These are phyloP conservation scores for Troilus luridus DNA, from an alignment of 2,888 invertebrate species.

Conservation along the genomic window DNA sequence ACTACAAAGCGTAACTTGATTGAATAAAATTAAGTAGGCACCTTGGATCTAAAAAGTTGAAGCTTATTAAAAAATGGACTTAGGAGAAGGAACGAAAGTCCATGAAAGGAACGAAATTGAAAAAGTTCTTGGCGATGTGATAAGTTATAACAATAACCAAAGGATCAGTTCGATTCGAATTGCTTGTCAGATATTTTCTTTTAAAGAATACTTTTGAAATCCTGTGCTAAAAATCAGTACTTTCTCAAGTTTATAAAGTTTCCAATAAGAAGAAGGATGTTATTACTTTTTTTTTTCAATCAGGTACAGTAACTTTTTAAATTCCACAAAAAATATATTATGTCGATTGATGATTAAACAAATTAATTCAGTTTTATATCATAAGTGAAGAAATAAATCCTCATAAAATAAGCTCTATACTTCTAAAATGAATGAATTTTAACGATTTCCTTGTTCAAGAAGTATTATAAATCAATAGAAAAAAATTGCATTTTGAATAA, in stretches of 20 bases:
- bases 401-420: too few species aligned
- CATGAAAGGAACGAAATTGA: conserved; percentile 27
- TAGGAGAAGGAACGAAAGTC: background rate
- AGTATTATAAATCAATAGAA: too few species aligned
- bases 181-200: conserved; percentile 4
- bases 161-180: conserved; percentile 29
- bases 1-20: background rate
- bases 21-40: conserved; percentile 11
- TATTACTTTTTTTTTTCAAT: background rate
- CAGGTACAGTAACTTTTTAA: too few species aligned
- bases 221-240: background rate
- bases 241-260: background rate
- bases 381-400: too few species aligned
- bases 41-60: background rate
- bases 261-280: background rate
- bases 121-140: conserved; percentile 14
- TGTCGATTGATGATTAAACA: too few species aligned
- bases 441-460: too few species aligned
- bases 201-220: background rate
- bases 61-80: conserved; percentile 31
- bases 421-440: too few species aligned
- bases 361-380: too few species aligned
- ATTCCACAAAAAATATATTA: too few species aligned
- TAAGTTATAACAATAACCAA: conserved; percentile 33
- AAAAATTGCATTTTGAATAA: too few species aligned